A percentile compares a stretch with the other conserved stretches of the same genome.
Conservation (phyloP, 2,888 invertebrate species). For the Tuberolachnus salignus region DNA sequence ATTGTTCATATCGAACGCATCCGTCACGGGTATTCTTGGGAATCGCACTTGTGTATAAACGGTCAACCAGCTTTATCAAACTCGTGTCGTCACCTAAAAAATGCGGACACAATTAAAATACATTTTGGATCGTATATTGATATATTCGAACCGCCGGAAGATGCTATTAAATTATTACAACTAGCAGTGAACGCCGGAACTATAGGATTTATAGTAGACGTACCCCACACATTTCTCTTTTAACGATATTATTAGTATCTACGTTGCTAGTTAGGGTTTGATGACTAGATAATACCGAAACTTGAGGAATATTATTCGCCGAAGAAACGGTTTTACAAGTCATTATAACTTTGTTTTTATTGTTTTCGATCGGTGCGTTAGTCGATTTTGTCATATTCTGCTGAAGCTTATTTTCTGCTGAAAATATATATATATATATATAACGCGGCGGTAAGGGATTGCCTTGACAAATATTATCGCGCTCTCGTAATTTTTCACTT, state of each 20-base stretch:
- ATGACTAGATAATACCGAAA: slow-evolving; percentile 23
- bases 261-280: slow-evolving; percentile 2
- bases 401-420: slow-evolving; percentile 21
- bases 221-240: slow-evolving; percentile 9
- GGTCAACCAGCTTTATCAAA: too few relatives aligned
- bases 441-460: too few relatives aligned
- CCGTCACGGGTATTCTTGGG: too few relatives aligned
- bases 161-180: slow-evolving; percentile 24
- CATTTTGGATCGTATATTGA: too few relatives aligned
- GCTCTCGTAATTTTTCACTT: too few relatives aligned
- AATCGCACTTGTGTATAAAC: too few relatives aligned
- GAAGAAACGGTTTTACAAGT: slow-evolving; percentile 31
- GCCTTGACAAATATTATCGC: too few relatives aligned
- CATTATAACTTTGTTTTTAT: slow-evolving; percentile 51
- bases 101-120: too few relatives aligned
- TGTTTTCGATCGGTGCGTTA: slow-evolving; percentile 19
- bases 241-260: slow-evolving; percentile 22
- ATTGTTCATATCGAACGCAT: too few relatives aligned
- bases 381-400: slow-evolving; percentile 18
- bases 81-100: too few relatives aligned
- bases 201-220: slow-evolving; percentile 32
- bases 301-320: slow-evolving; percentile 27
- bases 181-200: slow-evolving; percentile 25
- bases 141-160: slow-evolving; percentile 46
- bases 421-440: too few relatives aligned